Evolutionary conservation across 1,140 invertebrate genomes (phyloP), one percentile per base, ranked within the genome.

Genomic region (Halictus rubicundus): DNA sequence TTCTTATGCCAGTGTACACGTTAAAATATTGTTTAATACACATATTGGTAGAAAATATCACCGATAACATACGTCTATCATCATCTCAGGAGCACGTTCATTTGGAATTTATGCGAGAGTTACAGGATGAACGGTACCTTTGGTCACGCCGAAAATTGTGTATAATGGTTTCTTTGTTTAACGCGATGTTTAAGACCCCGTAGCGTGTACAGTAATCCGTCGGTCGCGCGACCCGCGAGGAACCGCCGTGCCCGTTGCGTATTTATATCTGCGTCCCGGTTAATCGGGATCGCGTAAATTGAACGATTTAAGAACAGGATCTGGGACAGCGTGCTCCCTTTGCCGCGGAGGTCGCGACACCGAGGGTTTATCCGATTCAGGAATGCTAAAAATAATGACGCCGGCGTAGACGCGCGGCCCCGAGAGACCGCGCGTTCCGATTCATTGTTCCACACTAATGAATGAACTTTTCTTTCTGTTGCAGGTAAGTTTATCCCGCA

Each of bases 381-480:
- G 2, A 21, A 63, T 37, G 39, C 10, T 66, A 42, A 66, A 66
- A 66, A 73, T 39, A 42, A 49, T 3, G 25, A 19, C 3, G 16
- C 1, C 49, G 37, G 23, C 42, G 42, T 3, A 2, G 42, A 12
- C 42, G 42, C 42, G 42, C 42, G 42, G 14, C 10, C 0, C 10
- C 42, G 42, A 32, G 32, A 32, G 2, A 9, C 37, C 63, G 19
- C 39, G 61, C 37, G 7, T 1, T 23, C 27, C 46, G 46, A 14
- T 9, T 19, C 21, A 42, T 60, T 19, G 19, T 71, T 46, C 49
- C 21, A 1, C 2, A 19, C 42, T 78, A 66, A 74, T 59, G 49
- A 73, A 79, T 66, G 21, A 59, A 25, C 2, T 71, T 65, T 78
- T 74, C 59, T 76, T 76, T 87, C 75, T 87, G 82, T 84, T 87